phyloP scores from a whole-genome alignment of 2,888 invertebrate genomes.

The Eumerus sabulonum region DNA sequence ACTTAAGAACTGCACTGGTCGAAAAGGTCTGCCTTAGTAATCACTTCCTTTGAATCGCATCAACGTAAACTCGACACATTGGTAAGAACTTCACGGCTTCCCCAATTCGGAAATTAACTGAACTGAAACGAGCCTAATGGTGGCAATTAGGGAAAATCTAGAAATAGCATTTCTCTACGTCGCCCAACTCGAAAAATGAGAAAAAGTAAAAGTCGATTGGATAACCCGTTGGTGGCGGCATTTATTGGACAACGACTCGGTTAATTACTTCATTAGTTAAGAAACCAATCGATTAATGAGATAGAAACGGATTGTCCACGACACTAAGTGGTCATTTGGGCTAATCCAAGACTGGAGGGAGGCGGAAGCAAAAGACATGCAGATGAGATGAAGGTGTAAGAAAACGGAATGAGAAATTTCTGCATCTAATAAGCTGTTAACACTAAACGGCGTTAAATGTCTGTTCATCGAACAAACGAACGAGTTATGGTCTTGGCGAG shows the following conservation, averaged over 20 bases:
- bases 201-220: not conserved
- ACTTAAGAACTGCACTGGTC: too few relatives aligned
- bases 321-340: conserved; percentile 7
- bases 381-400: not conserved
- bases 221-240: too few relatives aligned
- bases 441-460: not conserved
- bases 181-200: not conserved
- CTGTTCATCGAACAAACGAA: not conserved
- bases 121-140: not conserved
- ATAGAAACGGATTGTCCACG: conserved; percentile 4
- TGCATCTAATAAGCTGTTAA: not conserved
- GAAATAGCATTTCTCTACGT: not conserved
- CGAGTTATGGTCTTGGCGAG: too few relatives aligned
- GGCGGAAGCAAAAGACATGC: too few relatives aligned
- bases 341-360: too few relatives aligned
- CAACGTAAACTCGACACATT: too few relatives aligned
- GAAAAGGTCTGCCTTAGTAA: too few relatives aligned
- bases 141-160: not conserved
- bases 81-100: not conserved
- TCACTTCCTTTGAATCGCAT: too few relatives aligned
- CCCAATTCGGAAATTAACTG: not conserved
- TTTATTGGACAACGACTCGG: not conserved
- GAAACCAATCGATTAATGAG: conserved; percentile 15
- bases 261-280: conserved; percentile 22
- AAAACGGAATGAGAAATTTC: not conserved